Evolutionary conservation across 2,113 vertebrate species (phyloP).

Genomic region (Urocolius indicus): DNA sequence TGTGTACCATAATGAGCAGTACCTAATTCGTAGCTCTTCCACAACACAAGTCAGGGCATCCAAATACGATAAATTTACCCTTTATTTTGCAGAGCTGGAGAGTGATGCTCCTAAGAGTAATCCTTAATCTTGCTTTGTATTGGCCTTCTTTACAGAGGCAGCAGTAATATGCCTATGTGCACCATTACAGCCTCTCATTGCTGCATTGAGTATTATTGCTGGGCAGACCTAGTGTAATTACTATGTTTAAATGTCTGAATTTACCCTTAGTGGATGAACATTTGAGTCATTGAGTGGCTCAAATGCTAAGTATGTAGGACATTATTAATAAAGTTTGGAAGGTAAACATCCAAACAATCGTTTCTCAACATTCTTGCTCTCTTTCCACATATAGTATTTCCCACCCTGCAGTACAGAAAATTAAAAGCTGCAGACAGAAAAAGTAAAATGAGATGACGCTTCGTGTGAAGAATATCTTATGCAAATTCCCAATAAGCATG

Average conservation of each 20-base stretch:
- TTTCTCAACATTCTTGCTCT: neutral
- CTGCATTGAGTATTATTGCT: neutral
- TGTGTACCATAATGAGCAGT: neutral
- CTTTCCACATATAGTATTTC: neutral
- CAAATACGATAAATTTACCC: neutral
- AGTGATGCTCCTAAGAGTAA: neutral
- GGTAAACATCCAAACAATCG: neutral
- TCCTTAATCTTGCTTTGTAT: neutral
- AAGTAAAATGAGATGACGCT: neutral
- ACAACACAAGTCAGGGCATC: neutral
- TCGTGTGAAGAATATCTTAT: neutral
- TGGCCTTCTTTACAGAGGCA: neutral
- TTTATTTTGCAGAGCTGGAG: neutral
- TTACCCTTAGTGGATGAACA: neutral
- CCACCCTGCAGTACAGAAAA: neutral
- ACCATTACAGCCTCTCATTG: neutral
- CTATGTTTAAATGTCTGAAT: neutral
- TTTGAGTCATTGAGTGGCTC: neutral
- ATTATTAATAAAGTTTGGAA: neutral
- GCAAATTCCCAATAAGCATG: neutral
- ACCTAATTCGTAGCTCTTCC: neutral
- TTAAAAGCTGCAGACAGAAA: neutral
- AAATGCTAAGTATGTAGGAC: neutral
- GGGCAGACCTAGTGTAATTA: neutral
- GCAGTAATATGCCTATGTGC: neutral